Base-by-base conservation (phyloP, 2,888 invertebrate species). In the Dryocosmus kuriphilus region DNA sequence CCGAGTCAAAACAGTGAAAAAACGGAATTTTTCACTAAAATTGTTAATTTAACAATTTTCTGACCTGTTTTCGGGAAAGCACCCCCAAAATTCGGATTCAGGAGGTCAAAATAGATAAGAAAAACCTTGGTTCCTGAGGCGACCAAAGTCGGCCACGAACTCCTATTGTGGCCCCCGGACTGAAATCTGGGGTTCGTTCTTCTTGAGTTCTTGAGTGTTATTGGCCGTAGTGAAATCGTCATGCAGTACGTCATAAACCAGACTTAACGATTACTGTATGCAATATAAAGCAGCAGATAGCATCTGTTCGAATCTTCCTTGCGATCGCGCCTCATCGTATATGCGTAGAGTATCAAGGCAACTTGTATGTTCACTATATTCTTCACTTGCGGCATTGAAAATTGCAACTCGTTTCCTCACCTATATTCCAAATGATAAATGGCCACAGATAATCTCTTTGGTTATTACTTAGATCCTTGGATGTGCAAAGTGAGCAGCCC, bases 401-500 rank as follows among this genome's bases (percentile, higher is more conserved):
- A 65, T 41, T 41, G 38, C 35, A 65, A 41, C 41, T 35, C 65
- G 65, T 65, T 65, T 65, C 65, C 41, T 65, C 65, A 65, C 65
- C 65, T 65, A 38, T 65, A 41, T 65, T 14, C 41, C 41, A 65
- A 65, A 65, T 65, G 65, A 65, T 65, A 38, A 65, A 65, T 65
- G 65, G 65, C 35, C 35, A 11, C n/a, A 63, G 62, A 63, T 63
- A 63, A 63, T 63, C 63, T 63, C 35, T 35, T 35, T 19, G 35
- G 32, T 63, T 63, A 63, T 63, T 63, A 35, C 65, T 65, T 65
- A 24, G 65, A 65, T 63, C 32, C 38, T 65, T 65, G 24, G 41
- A 41, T 65, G 41, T 65, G n/a, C n/a, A 65, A 65, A 65, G 22
- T 65, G 38, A 65, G 24, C 35, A n/a, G 32, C 41, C 16, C 65